These are phyloP conservation scores for Drosophila colorata DNA, from an alignment of 2,888 invertebrate genomes.

Conservation along the genomic window DNA sequence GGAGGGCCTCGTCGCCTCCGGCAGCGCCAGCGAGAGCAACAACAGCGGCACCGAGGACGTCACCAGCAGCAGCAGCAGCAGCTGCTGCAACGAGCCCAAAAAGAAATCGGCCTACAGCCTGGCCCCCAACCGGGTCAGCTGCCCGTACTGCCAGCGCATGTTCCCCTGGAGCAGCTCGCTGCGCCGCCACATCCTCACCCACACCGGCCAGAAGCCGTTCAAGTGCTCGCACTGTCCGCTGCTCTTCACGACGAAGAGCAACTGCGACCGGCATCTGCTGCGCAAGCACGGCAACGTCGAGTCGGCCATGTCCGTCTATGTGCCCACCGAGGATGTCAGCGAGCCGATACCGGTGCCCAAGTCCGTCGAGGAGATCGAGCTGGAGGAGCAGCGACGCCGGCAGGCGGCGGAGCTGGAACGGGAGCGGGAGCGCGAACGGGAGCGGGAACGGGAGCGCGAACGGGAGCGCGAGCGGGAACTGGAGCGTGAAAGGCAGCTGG, in stretches of 20 bases:
- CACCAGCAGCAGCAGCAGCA: slow-evolving; percentile 63
- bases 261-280: slow-evolving; percentile 96
- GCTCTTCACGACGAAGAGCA: slow-evolving; percentile 98
- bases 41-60: slow-evolving; percentile 92
- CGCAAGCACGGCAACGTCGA: slow-evolving; percentile 92
- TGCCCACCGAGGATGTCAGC: slow-evolving; percentile 86
- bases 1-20: slow-evolving; percentile 92
- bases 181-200: slow-evolving; percentile 95
- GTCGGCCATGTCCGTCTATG: slow-evolving; percentile 85
- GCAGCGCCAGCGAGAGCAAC: slow-evolving; percentile 92
- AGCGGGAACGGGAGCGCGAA: slow-evolving; percentile 52
- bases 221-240: slow-evolving; percentile 97
- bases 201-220: slow-evolving; percentile 98
- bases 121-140: slow-evolving; percentile 96
- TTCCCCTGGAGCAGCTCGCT: slow-evolving; percentile 99
- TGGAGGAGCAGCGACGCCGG: slow-evolving; percentile 82
- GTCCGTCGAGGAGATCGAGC: slow-evolving; percentile 83
- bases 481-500: slow-evolving; percentile 46
- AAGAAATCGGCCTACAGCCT: slow-evolving; percentile 98
- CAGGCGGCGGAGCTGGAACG: slow-evolving; percentile 68
- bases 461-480: slow-evolving; percentile 46
- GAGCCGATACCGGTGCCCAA: slow-evolving; percentile 84
- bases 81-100: slow-evolving; percentile 86
- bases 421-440: slow-evolving; percentile 51
- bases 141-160: slow-evolving; percentile 96